These are phyloP conservation scores for Sympetrum striolatum DNA, from an alignment of 2,888 invertebrate species.

Conservation along the genomic window DNA sequence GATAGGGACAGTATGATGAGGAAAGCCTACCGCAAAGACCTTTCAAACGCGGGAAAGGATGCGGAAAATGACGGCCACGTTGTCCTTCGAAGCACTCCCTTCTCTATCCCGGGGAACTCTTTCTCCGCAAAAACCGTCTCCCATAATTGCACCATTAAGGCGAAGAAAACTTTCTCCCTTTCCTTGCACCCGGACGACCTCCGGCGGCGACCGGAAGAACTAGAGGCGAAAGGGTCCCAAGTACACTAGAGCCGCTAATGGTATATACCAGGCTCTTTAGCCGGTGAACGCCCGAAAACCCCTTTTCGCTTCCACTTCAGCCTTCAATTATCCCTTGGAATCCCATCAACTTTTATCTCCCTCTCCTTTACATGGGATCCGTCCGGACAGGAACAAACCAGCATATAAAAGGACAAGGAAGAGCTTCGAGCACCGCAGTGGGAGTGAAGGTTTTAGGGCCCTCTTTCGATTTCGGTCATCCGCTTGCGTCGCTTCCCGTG, in stretches of 20 bases:
- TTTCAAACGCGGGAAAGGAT: background rate
- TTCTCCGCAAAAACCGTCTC: background rate
- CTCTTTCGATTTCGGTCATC: background rate
- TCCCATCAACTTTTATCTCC: background rate
- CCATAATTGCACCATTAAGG: conserved; percentile 37
- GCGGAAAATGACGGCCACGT: background rate
- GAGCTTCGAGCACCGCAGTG: background rate
- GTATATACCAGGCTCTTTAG: background rate
- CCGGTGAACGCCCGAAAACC: background rate
- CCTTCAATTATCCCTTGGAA: background rate
- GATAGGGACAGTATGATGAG: too few species aligned
- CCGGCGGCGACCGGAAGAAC: background rate
- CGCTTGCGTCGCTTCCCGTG: background rate
- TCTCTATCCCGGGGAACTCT: background rate
- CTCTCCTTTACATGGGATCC: background rate
- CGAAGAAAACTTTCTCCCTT: conserved; percentile 17
- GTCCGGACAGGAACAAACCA: background rate
- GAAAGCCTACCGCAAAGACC: too few species aligned
- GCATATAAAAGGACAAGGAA: background rate
- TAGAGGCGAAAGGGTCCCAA: background rate
- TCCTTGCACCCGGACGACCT: background rate
- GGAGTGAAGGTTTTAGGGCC: background rate
- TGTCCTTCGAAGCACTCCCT: background rate
- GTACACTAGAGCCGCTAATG: background rate
- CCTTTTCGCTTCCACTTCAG: background rate